Evolutionary conservation across 2,113 vertebrate genomes (phyloP), one percentile per base, ranked within the genome.

Genomic region (Reinhardtius hippoglossoides): DNA sequence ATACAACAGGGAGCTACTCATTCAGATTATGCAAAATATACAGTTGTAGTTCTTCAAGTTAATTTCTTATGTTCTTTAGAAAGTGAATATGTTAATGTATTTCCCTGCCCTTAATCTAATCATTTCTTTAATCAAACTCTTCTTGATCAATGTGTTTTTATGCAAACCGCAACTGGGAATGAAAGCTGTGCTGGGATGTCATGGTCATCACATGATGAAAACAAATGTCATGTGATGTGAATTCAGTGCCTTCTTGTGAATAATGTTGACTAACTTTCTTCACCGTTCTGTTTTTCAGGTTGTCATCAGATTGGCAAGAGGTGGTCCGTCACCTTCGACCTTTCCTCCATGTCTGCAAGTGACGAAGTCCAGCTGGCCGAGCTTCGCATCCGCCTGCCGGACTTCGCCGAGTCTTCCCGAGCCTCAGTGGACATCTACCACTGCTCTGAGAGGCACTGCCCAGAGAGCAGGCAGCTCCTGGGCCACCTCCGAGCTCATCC

Each of bases 281-380:
- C 48, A n/a, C 35, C 50, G 4, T 24, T 46, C 1, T 85, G 61
- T 31, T 13, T 87, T 89, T 9, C 89, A 97, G 97, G 88, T 81
- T 96, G 86, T 58, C 75, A 89, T 63, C 95, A 94, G 86, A 74
- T 73, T 3, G 93, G 92, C 20, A 90, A 93, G 13, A 95, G 75
- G 60, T 96, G 96, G 95, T 92, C 89, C 0, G 66, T 98, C 67
- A 94, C 94, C 50, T 97, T 98, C 62, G 96, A 98, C 92, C 81
- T 96, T 92, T 96, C 96, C 54, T 95, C 96, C 50, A 92, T 97
- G 9, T 93, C 95, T 46, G 59, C 88, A 18, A 91, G 84, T 24
- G 95, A 95, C 62, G 87, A 92, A 16, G 83, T 97, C 73, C 95
- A 92, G 1, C 89, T 94, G 80, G 95, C 95, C 0, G 93, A 97